Conservation (phyloP, 2,888 invertebrate genomes). For the Hirtodrosophila trivittata region DNA sequence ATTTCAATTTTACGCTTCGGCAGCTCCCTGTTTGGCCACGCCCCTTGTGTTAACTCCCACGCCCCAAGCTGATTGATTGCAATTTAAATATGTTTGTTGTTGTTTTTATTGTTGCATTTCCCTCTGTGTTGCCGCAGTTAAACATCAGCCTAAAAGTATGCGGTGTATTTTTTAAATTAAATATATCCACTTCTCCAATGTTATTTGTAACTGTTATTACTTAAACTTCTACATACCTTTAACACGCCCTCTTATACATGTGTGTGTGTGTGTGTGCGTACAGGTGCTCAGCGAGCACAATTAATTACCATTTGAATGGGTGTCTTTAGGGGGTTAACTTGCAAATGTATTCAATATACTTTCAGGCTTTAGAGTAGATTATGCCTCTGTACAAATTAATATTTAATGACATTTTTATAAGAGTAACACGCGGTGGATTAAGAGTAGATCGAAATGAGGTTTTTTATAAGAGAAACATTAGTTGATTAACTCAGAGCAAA, state of each 20-base stretch:
- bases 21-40: constrained; percentile 23
- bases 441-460: too few relatives aligned
- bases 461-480: too few relatives aligned
- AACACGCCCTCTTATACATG: too few relatives aligned
- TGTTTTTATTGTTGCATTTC: constrained; percentile 7
- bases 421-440: too few relatives aligned
- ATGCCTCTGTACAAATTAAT: constrained; percentile 35
- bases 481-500: too few relatives aligned
- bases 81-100: constrained; percentile 56
- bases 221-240: too few relatives aligned
- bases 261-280: too few relatives aligned
- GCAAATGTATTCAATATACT: too few relatives aligned
- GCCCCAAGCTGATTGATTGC: constrained; percentile 56
- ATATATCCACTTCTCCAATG: neutral
- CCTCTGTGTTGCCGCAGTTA: constrained; percentile 18
- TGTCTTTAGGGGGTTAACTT: neutral
- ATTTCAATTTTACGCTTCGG: constrained; percentile 55
- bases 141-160: constrained; percentile 31
- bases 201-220: neutral
- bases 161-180: constrained; percentile 2
- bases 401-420: constrained; percentile 37
- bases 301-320: constrained; percentile 40
- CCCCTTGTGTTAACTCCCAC: constrained; percentile 6
- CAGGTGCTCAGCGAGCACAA: constrained; percentile 12
- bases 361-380: constrained; percentile 39